Conservation (phyloP, 2,113 vertebrate species). For the Carassius gibelio region DNA sequence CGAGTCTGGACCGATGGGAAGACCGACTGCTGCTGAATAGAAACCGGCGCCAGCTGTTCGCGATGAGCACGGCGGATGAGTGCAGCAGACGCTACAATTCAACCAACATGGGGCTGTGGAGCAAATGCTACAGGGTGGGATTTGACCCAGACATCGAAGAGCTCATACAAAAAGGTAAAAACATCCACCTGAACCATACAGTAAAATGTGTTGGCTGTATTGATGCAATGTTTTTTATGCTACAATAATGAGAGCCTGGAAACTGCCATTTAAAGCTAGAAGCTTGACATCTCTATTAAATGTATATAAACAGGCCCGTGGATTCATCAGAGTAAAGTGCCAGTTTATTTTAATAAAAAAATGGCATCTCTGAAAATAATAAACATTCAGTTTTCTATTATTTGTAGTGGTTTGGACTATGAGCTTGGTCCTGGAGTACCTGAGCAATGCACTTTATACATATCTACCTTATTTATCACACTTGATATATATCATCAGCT, state of each 20-base stretch:
- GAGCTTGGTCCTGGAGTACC: not conserved
- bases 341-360: not conserved
- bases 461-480: not conserved
- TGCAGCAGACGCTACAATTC: slow-evolving; percentile 89
- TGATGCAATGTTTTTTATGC: not conserved
- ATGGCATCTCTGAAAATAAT: too few species aligned
- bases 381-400: not conserved
- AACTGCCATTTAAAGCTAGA: not conserved
- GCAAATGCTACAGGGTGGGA: slow-evolving; percentile 83
- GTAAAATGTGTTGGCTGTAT: not conserved
- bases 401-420: not conserved
- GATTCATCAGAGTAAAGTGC: not conserved
- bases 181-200: not conserved
- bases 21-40: slow-evolving; percentile 74
- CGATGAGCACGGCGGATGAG: slow-evolving; percentile 82
- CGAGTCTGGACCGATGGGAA: slow-evolving; percentile 83
- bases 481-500: not conserved
- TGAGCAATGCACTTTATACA: not conserved
- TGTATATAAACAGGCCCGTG: not conserved
- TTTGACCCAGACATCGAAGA: slow-evolving; percentile 85
- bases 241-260: not conserved
- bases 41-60: slow-evolving; percentile 84
- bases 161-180: slow-evolving; percentile 83
- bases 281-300: not conserved
- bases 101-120: slow-evolving; percentile 88